Base-by-base conservation (phyloP, 2,888 invertebrate species). In the Toxonevra muliebris region DNA sequence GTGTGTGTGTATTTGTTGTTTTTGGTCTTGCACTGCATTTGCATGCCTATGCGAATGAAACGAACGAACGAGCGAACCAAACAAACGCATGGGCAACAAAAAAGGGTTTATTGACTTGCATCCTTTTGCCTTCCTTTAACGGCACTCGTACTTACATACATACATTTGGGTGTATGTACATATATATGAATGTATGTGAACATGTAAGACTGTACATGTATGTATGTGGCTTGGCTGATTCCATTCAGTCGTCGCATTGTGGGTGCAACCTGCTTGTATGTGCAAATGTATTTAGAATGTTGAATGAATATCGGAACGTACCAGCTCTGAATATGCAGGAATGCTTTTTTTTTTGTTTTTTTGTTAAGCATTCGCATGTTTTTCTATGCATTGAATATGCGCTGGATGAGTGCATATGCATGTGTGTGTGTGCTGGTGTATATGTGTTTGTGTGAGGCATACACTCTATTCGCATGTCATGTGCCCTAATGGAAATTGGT, bases 401-500 rank as follows among this genome's bases (percentile, higher is more conserved):
- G 30, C 30, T 30, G 30, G 54, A 57, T 13, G n/a, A 30, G 17
- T 54, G n/a, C 54, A 57, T 54, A 30, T 53, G n/a, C 7, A 52
- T 42, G 19, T 55, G 55, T 60, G 42, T 43, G 40, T 68, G 63
- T 53, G 40, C 30, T 15, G 43, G 19, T 53, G 55, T 68, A 9
- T 57, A 15, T 62, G 2, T 13, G n/a, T 54, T 30, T 40, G 30
- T 61, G 42, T 60, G 50, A 17, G 3, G 30, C 30, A 30, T 30
- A 30, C 30, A 30, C 30, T 30, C 30, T 7, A 30, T 30, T 30
- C 30, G 30, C 30, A 30, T 30, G 30, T 30, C 30, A 30, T 30
- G 54, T n/a, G 19, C 57, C 43, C 43, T 30, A 80, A 79, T 79
- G 80, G 78, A 79, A 79, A 79, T 79, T 79, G 79, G 79, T 79